Conservation (phyloP, 2,888 invertebrate genomes). For the Acleris cristana region DNA sequence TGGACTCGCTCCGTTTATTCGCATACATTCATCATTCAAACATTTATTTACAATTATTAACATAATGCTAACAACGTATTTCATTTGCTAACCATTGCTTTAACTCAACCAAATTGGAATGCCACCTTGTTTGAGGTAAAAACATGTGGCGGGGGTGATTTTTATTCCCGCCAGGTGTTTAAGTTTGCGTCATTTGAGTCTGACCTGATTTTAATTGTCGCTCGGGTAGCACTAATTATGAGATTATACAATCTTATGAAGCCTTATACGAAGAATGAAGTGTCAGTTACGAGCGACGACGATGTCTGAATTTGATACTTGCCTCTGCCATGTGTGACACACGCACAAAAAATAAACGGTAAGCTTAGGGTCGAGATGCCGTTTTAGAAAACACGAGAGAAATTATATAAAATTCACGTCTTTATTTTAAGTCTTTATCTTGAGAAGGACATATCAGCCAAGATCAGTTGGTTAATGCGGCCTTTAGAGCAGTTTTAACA, state of each 20-base stretch:
- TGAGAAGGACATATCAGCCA: too few species aligned
- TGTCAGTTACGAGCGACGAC: too few species aligned
- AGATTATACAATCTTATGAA: conserved; percentile 28
- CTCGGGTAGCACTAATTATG: conserved; percentile 28
- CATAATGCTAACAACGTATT: conserved; percentile 30
- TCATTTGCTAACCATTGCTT: conserved; percentile 12
- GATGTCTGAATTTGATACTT: too few species aligned
- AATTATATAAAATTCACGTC: too few species aligned
- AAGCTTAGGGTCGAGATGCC: too few species aligned
- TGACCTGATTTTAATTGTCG: conserved; percentile 35
- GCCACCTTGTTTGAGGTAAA: neutral
- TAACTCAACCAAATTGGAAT: conserved; percentile 4
- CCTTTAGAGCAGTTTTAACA: too few species aligned
- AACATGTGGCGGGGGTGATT: neutral
- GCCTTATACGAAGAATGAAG: conserved; percentile 14
- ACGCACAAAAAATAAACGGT: too few species aligned
- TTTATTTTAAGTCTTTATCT: too few species aligned
- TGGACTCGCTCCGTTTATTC: conserved; percentile 25
- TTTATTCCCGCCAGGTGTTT: conserved; percentile 5
- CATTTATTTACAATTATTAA: conserved; percentile 29
- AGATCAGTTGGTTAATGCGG: too few species aligned
- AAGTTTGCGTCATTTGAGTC: conserved; percentile 20
- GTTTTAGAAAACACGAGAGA: too few species aligned
- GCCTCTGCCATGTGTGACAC: too few species aligned
- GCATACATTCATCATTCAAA: conserved; percentile 24